phyloP scores from a whole-genome alignment of 2,113 vertebrate species.

The Capreolus pygargus region DNA sequence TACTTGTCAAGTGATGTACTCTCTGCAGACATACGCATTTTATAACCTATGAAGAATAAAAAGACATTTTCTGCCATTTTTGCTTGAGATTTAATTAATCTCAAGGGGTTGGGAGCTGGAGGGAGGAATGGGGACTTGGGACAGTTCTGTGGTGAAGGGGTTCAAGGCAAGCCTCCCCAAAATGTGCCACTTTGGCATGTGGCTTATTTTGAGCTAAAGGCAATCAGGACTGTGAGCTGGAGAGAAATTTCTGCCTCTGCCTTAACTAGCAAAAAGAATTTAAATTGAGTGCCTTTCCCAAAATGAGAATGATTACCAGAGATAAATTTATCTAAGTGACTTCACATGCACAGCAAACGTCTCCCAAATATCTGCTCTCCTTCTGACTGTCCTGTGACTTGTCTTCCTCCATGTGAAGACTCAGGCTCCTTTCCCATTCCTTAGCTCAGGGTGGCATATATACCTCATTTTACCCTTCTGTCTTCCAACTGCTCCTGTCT shows the following conservation, averaged over 20 bases:
- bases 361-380: neutral
- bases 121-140: neutral
- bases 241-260: neutral
- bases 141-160: neutral
- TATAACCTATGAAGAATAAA: neutral
- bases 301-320: neutral
- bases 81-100: neutral
- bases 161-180: neutral
- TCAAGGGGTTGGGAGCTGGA: neutral
- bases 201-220: neutral
- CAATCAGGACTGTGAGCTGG: neutral
- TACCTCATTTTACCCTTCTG: neutral
- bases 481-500: neutral
- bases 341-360: neutral
- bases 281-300: neutral
- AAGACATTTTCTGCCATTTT: neutral
- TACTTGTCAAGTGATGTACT: neutral
- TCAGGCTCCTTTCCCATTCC: neutral
- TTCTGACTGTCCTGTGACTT: neutral
- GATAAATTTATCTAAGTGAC: neutral
- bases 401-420: neutral
- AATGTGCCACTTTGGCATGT: neutral
- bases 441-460: neutral
- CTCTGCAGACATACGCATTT: neutral
- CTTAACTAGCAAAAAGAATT: neutral